These are phyloP conservation scores for Ptilonorhynchus violaceus DNA, from an alignment of 2,113 vertebrate genomes.

Conservation along the genomic window DNA sequence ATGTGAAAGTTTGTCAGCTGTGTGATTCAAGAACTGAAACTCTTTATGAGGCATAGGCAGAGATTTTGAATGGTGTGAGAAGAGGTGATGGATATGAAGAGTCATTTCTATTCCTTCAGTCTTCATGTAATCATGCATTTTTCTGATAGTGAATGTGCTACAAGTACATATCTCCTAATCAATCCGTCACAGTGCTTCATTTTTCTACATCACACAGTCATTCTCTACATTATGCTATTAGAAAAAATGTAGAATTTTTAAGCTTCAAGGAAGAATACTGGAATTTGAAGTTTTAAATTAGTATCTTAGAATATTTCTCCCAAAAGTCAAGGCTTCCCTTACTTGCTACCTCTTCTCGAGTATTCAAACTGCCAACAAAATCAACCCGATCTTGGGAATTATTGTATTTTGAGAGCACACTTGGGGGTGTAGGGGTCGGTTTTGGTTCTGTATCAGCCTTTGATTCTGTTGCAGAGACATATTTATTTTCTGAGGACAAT, in stretches of 20 bases:
- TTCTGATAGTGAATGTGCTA: not conserved
- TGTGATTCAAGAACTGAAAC: not conserved
- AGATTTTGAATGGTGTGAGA: not conserved
- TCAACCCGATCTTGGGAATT: not conserved
- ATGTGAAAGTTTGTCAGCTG: slow-evolving; percentile 20
- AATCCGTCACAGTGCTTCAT: not conserved
- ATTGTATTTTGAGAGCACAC: not conserved
- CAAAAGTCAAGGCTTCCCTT: not conserved
- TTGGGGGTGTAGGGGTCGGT: not conserved
- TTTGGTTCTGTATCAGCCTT: not conserved
- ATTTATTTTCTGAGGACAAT: not conserved
- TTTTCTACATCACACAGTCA: not conserved
- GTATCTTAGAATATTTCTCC: not conserved
- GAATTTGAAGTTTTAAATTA: not conserved
- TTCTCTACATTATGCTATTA: not conserved
- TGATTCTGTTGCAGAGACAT: not conserved
- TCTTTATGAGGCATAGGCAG: not conserved
- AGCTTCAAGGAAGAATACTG: not conserved
- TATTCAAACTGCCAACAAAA: not conserved
- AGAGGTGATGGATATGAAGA: not conserved
- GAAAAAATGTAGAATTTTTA: not conserved
- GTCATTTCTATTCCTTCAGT: not conserved
- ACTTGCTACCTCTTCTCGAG: not conserved
- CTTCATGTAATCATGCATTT: not conserved
- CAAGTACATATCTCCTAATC: not conserved